A percentile compares a stretch with the other conserved stretches of the same genome.
Conservation (phyloP, 2,888 invertebrate genomes). For the Heliconius ethilla region DNA sequence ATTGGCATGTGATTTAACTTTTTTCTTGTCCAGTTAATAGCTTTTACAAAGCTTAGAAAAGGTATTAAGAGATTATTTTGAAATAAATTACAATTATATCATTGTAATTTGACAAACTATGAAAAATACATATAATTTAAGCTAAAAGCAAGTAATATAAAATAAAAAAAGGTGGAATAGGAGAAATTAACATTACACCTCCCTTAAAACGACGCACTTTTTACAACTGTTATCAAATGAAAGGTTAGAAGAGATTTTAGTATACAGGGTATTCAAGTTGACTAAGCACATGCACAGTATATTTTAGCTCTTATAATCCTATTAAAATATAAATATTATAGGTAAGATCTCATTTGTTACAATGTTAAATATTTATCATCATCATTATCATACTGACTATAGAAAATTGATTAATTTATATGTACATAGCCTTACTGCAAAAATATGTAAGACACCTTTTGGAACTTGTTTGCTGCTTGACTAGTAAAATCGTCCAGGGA, state of each 20-base stretch:
- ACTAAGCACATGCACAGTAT: slow-evolving; percentile 42
- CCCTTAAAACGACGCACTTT: slow-evolving; percentile 35
- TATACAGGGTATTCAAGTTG: slow-evolving; percentile 46
- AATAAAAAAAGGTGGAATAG: slow-evolving; percentile 8
- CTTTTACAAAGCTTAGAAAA: slow-evolving; percentile 18
- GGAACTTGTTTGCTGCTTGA: slow-evolving; percentile 39
- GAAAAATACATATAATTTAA: slow-evolving; percentile 22
- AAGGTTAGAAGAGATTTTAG: slow-evolving; percentile 43
- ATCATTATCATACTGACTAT: slow-evolving; percentile 32
- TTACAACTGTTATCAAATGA: slow-evolving; percentile 38
- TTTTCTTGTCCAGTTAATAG: slow-evolving; percentile 16
- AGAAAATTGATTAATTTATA: slow-evolving; percentile 30
- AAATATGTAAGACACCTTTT: slow-evolving; percentile 31
- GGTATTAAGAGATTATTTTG: not conserved
- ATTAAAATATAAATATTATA: slow-evolving; percentile 38
- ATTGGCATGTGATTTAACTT: slow-evolving; percentile 28
- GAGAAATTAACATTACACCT: slow-evolving; percentile 30
- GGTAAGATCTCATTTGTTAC: slow-evolving; percentile 40
- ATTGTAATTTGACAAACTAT: slow-evolving; percentile 8
- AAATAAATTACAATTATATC: slow-evolving; percentile 19
- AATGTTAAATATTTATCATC: slow-evolving; percentile 42
- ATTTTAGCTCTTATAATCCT: slow-evolving; percentile 40
- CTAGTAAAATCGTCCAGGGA: slow-evolving; percentile 46
- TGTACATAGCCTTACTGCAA: slow-evolving; percentile 28
- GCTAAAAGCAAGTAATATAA: slow-evolving; percentile 18